A percentile compares a stretch with the other conserved stretches of the same genome.
phyloP scores from a whole-genome alignment of 1,140 invertebrate genomes.

The Zaprionus capensis region DNA sequence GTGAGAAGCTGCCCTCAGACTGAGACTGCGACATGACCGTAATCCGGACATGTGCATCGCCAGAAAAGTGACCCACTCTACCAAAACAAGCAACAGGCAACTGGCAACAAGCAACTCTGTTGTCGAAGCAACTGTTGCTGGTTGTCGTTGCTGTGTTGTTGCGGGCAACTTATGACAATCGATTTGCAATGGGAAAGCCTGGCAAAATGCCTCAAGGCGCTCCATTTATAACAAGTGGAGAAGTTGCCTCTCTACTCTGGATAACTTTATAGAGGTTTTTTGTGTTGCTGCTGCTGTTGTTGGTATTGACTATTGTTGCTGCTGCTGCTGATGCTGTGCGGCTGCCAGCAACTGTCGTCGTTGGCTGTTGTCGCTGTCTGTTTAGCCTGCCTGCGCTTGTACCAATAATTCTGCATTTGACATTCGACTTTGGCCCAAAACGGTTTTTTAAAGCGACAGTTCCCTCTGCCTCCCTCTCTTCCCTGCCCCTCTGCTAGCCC shows the following conservation, averaged over 20 bases:
- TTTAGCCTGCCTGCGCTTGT: constrained; percentile 52
- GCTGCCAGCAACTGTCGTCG: constrained; percentile 21
- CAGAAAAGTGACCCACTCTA: constrained; percentile 50
- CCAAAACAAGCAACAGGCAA: constrained; percentile 1
- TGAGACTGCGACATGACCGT: constrained; percentile 9
- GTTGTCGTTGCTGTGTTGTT: constrained; percentile 14
- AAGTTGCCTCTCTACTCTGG: constrained; percentile 23
- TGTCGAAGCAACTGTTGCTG: constrained; percentile 30
- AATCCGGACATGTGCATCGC: constrained; percentile 41
- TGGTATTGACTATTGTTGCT: constrained; percentile 23
- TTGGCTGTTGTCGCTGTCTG: constrained; percentile 34
- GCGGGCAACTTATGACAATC: constrained; percentile 76
- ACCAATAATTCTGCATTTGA: constrained; percentile 82
- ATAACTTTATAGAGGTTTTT: constrained; percentile 48
- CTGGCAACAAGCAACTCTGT: constrained; percentile 1
- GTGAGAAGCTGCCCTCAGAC: constrained; percentile 53
- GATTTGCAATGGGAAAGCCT: constrained; percentile 79
- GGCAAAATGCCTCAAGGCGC: constrained; percentile 63
- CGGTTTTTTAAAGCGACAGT: constrained; percentile 48
- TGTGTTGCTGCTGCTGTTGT: constrained; percentile 8
- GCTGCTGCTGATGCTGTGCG: constrained; percentile 28
- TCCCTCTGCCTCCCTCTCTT: neutral
- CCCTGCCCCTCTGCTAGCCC: neutral
- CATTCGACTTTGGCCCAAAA: constrained; percentile 70
- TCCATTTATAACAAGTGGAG: constrained; percentile 81